Evolutionary conservation across 2,888 invertebrate genomes (phyloP).

Genomic region (Trichogramma dendrolimi): DNA sequence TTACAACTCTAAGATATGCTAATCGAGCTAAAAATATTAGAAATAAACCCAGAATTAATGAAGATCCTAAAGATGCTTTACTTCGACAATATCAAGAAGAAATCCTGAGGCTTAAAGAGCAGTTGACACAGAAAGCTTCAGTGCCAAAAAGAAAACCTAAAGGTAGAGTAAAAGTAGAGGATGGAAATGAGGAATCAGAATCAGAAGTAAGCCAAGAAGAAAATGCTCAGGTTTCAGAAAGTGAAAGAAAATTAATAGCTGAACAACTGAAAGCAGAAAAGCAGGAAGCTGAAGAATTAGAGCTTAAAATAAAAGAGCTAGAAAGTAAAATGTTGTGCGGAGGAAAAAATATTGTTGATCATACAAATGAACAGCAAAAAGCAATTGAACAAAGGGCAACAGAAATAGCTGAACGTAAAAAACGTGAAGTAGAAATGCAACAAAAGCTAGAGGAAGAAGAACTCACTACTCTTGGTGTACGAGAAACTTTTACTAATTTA

Average conservation of each 20-base stretch:
- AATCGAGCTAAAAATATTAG: conserved; percentile 97
- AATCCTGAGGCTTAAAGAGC: conserved; percentile 69
- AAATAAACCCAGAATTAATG: conserved; percentile 97
- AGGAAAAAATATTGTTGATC: conserved; percentile 90
- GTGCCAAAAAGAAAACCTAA: conserved; percentile 53
- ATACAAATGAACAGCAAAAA: conserved; percentile 89
- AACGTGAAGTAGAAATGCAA: conserved; percentile 82
- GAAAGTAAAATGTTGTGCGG: conserved; percentile 94
- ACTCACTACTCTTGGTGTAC: conserved; percentile 84
- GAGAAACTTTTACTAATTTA: conserved; percentile 84
- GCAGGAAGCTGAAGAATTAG: conserved; percentile 70
- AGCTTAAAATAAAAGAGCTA: conserved; percentile 74
- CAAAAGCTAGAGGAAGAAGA: conserved; percentile 91
- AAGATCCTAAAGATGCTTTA: conserved; percentile 98
- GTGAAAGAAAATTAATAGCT: conserved; percentile 56
- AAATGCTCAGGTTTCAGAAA: conserved; percentile 45
- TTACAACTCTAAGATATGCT: conserved; percentile 94
- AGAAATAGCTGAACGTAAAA: conserved; percentile 87
- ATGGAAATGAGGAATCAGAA: conserved; percentile 48
- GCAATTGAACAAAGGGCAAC: conserved; percentile 78
- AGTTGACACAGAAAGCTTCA: conserved; percentile 44
- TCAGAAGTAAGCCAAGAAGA: conserved; percentile 53
- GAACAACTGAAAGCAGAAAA: conserved; percentile 66
- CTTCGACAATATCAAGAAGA: conserved; percentile 93
- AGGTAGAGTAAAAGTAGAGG: conserved; percentile 55